Evolutionary conservation across 1,140 invertebrate genomes (phyloP).

Genomic region (Bombus ignitus): DNA sequence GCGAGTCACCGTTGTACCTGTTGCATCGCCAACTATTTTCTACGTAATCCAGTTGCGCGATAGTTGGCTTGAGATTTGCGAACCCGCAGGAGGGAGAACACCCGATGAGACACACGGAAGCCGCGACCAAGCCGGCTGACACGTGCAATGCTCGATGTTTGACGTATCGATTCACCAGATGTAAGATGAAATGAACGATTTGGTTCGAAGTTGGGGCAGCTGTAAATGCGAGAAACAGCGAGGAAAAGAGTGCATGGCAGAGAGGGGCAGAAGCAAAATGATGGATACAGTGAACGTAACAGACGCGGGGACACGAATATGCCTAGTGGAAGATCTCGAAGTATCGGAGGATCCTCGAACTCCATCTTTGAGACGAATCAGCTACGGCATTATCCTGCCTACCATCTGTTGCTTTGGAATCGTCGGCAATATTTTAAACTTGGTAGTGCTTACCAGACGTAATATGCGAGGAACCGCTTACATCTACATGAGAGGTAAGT

Average conservation of each 20-base stretch:
- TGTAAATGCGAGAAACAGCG: slow-evolving; percentile 13
- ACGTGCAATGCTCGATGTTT: background rate
- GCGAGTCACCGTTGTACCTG: slow-evolving; percentile 48
- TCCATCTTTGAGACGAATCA: slow-evolving; percentile 85
- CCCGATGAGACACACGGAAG: background rate
- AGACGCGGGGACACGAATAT: slow-evolving; percentile 58
- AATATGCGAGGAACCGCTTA: slow-evolving; percentile 91
- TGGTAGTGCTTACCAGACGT: slow-evolving; percentile 88
- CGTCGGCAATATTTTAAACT: slow-evolving; percentile 88
- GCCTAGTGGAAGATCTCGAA: slow-evolving; percentile 69
- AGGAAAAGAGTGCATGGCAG: background rate
- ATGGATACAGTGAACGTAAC: slow-evolving; percentile 67
- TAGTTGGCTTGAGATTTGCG: too few species aligned
- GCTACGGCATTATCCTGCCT: slow-evolving; percentile 88
- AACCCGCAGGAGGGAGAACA: background rate
- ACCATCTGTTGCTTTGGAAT: slow-evolving; percentile 88
- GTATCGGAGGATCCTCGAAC: slow-evolving; percentile 84
- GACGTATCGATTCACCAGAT: background rate
- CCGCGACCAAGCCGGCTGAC: background rate
- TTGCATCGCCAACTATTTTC: slow-evolving; percentile 44
- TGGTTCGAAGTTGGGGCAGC: background rate
- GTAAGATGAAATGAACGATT: slow-evolving; percentile 19
- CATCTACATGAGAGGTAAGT: slow-evolving; percentile 89
- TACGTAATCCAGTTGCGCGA: background rate
- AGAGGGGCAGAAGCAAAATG: slow-evolving; percentile 63